Percentiles rank a stretch among this genome's conserved stretches.
Conservation (phyloP, 2,113 vertebrate genomes). For the Triplophysa siluroides region DNA sequence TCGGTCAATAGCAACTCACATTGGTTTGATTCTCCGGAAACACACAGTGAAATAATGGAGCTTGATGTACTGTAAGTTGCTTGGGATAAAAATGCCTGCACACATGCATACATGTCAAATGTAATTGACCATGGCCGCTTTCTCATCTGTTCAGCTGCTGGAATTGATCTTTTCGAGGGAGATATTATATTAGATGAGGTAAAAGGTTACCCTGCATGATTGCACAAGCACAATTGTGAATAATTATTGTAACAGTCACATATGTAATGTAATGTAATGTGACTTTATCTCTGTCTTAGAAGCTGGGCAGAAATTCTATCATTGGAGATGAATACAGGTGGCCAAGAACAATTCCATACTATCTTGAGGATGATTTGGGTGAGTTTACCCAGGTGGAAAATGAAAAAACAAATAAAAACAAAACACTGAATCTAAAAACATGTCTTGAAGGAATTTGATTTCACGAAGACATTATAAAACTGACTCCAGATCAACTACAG, state of each 20-base stretch:
- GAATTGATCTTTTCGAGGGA: slow-evolving; percentile 86
- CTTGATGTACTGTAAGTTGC: too few relatives aligned
- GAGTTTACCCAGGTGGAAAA: slow-evolving; percentile 20
- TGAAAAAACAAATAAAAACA: too few relatives aligned
- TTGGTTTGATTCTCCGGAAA: too few relatives aligned
- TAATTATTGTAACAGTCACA: background rate
- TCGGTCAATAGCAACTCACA: too few relatives aligned
- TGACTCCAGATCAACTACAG: too few relatives aligned
- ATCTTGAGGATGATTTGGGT: slow-evolving; percentile 88
- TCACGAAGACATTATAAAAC: too few relatives aligned
- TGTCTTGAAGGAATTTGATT: too few relatives aligned
- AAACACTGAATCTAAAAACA: too few relatives aligned
- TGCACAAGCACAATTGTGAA: background rate
- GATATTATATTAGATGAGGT: slow-evolving; percentile 84
- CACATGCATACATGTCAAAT: too few relatives aligned
- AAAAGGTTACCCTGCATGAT: slow-evolving; percentile 50
- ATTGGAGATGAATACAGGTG: slow-evolving; percentile 85
- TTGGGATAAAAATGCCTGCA: too few relatives aligned
- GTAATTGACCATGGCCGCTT: background rate
- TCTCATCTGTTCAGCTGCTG: slow-evolving; percentile 73
- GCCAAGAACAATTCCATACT: slow-evolving; percentile 86
- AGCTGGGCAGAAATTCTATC: slow-evolving; percentile 81
- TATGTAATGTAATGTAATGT: background rate
- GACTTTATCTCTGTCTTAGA: slow-evolving; percentile 52
- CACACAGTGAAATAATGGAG: too few relatives aligned